Evolutionary conservation across 2,113 vertebrate species (phyloP), one percentile per base, ranked within the genome.

Genomic region (Barnardius zonarius): DNA sequence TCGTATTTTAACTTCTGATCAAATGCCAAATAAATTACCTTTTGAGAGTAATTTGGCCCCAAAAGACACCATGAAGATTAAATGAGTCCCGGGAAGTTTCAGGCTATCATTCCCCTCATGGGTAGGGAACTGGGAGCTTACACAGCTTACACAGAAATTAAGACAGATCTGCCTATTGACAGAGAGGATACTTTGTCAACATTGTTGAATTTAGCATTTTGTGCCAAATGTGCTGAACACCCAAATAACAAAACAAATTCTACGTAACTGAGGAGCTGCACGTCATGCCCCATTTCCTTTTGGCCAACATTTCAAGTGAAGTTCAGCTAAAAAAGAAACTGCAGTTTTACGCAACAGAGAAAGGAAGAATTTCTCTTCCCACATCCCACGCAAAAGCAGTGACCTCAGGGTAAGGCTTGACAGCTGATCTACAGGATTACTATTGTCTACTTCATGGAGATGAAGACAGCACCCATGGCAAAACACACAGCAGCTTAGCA

Each of bases 121-220:
- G 33, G 43, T 13, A 82, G 35, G 48, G 48, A 87, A 86, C 46
- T 64, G 19, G 14, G 31, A 72, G 13, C 7, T 86, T 59, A 84
- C 43, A 17, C 44, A 68, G 41, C 24, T 55, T 76, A 39, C 13
- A 4, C 9, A 87, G 43, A 95, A 91, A 76, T 66, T 43, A 91
- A 91, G 33, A 82, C 39, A 31, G 44, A 81, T 63, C n/a, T 75
- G 39, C 22, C 25, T 3, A 49, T 4, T 49, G 77, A 88, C 72
- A 83, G 54, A 88, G 59, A 12, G 91, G 70, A 83, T 79, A 51
- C 57, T 96, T 59, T 85, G 88, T 83, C 70, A 91, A 17, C 17
- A 76, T 52, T 22, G 43, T 3, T 64, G 49, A 90, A 81, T 27
- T 57, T 80, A 66, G 67, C 6, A 52, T 48, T 88, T 69, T 57